A percentile compares a stretch with the other conserved stretches of the same genome.
These are phyloP conservation scores for Mormyrus iriodes DNA, from an alignment of 2,113 vertebrate species.

Conservation along the genomic window DNA sequence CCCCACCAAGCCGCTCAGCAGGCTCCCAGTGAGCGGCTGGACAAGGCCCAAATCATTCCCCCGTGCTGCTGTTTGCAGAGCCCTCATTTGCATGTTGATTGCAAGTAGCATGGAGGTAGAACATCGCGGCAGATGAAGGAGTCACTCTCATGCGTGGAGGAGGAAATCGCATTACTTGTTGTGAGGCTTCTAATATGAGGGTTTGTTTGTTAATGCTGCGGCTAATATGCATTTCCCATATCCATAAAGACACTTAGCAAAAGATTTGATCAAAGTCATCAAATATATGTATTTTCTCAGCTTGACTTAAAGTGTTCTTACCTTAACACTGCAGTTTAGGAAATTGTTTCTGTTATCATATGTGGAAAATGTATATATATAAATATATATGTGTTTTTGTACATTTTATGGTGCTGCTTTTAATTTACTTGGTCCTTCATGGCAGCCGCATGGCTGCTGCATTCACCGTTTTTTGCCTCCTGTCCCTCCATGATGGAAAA, in stretches of 20 bases:
- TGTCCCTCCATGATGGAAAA: neutral
- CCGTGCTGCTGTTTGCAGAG: neutral
- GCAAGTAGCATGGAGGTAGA: neutral
- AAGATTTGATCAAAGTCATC: neutral
- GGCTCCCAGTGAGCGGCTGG: neutral
- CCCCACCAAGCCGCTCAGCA: neutral
- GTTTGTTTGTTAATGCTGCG: neutral
- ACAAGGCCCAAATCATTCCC: neutral
- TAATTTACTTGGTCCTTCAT: neutral
- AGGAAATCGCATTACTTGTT: neutral
- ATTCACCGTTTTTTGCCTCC: neutral
- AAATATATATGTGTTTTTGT: neutral
- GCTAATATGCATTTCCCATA: neutral
- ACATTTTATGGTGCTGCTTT: neutral
- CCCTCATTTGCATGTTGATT: slow-evolving; percentile 2
- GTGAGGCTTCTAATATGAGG: neutral
- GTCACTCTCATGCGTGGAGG: neutral
- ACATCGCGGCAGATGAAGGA: neutral
- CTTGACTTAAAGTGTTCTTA: neutral
- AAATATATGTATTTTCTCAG: neutral
- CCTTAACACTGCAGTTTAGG: neutral
- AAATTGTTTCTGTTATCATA: neutral
- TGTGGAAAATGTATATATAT: neutral
- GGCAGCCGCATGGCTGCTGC: neutral
- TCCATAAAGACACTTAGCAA: neutral